phyloP scores from a whole-genome alignment of 2,797 vertebrate species.

The Kryptolebias ocellatus region DNA sequence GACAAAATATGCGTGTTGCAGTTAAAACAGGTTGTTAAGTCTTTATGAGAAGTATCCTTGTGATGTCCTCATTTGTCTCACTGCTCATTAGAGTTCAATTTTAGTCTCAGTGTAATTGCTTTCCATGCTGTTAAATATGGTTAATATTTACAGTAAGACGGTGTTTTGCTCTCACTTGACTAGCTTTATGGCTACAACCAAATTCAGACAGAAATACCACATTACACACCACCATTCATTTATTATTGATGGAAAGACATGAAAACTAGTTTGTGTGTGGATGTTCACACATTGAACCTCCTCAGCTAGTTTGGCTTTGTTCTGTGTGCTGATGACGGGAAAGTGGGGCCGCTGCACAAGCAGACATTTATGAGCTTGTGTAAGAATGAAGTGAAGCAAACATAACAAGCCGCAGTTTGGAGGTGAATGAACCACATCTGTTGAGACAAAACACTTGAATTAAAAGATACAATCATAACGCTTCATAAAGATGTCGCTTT shows the following conservation, averaged over 20 bases:
- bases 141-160: slow-evolving; percentile 58
- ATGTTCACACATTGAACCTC: slow-evolving; percentile 3
- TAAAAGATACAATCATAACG: slow-evolving; percentile 15
- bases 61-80: slow-evolving; percentile 57
- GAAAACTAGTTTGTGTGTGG: background rate
- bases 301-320: slow-evolving; percentile 5
- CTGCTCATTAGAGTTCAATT: slow-evolving; percentile 53
- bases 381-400: slow-evolving; percentile 23
- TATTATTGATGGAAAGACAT: slow-evolving; percentile 28
- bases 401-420: slow-evolving; percentile 12
- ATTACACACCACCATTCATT: slow-evolving; percentile 21
- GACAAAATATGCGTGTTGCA: slow-evolving; percentile 44
- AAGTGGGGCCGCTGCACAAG: slow-evolving; percentile 7
- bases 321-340: slow-evolving; percentile 18
- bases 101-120: slow-evolving; percentile 46
- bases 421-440: slow-evolving; percentile 42
- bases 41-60: slow-evolving; percentile 57
- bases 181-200: slow-evolving; percentile 22
- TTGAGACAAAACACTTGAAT: slow-evolving; percentile 24
- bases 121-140: slow-evolving; percentile 54
- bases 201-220: slow-evolving; percentile 24
- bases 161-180: slow-evolving; percentile 30
- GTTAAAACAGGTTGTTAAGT: slow-evolving; percentile 58
- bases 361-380: slow-evolving; percentile 41
- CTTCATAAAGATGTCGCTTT: slow-evolving; percentile 41